phyloP scores from a whole-genome alignment of 2,888 invertebrate genomes.

The Netelia melanura region DNA sequence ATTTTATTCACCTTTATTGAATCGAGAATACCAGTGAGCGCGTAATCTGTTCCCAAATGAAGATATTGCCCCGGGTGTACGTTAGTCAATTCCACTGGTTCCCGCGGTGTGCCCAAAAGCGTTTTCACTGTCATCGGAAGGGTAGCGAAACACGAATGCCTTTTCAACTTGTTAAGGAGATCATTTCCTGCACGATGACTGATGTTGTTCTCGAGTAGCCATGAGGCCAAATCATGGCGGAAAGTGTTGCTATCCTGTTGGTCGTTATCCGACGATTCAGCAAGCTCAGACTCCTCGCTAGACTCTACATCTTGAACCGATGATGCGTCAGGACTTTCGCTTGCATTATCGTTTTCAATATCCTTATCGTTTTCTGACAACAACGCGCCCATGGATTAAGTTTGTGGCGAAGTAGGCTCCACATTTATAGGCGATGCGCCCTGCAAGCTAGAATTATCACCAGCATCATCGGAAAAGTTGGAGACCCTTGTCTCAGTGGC shows the following conservation, averaged over 20 bases:
- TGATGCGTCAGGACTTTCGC: slow-evolving; percentile 1
- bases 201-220: slow-evolving; percentile 26
- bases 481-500: not conserved
- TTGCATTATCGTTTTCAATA: not conserved
- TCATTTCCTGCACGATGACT: slow-evolving; percentile 20
- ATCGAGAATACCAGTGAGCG: not conserved
- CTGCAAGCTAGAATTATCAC: not conserved
- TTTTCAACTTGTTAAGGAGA: slow-evolving; percentile 18
- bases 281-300: not conserved
- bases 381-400: not conserved
- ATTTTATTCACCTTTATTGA: not conserved
- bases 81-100: not conserved
- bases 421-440: not conserved
- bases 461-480: not conserved
- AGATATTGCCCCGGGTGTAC: slow-evolving; percentile 44
- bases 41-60: slow-evolving; percentile 30
- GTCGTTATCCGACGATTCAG: not conserved
- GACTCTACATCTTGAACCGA: not conserved
- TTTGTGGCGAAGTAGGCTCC: not conserved
- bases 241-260: not conserved
- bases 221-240: slow-evolving; percentile 18
- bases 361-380: not conserved
- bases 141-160: slow-evolving; percentile 26
- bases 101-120: slow-evolving; percentile 26
- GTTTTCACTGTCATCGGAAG: slow-evolving; percentile 25